These are phyloP conservation scores for Archaeoteleia sp. DNA, from an alignment of 2,888 invertebrate species.

Conservation along the genomic window DNA sequence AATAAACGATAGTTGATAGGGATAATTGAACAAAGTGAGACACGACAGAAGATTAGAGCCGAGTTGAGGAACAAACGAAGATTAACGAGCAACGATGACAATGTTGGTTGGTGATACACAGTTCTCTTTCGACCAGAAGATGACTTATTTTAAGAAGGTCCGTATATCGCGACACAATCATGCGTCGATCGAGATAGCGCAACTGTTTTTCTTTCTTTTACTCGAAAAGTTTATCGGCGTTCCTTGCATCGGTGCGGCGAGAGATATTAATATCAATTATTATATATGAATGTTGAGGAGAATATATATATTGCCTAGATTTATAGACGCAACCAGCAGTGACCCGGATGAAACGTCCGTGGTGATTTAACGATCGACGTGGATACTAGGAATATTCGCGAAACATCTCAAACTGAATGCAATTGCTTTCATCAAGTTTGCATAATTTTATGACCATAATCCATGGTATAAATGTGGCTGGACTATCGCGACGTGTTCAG, in stretches of 20 bases:
- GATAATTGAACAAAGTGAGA: constrained; percentile 36
- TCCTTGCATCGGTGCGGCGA: constrained; percentile 11
- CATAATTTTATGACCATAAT: too few species aligned
- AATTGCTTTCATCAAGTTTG: too few species aligned
- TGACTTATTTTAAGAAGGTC: too few species aligned
- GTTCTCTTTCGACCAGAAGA: too few species aligned
- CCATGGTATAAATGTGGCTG: too few species aligned
- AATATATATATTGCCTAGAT: constrained; percentile 67
- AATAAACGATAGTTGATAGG: constrained; percentile 66
- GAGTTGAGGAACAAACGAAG: constrained; percentile 15
- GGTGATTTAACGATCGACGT: too few species aligned
- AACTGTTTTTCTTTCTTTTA: constrained; percentile 1
- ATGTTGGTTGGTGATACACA: not conserved
- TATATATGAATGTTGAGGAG: constrained; percentile 67
- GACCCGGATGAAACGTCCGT: constrained; percentile 55
- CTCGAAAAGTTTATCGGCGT: constrained; percentile 25
- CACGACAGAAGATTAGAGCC: constrained; percentile 3
- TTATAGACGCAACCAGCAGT: constrained; percentile 61
- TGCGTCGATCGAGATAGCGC: too few species aligned
- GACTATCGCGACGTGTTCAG: not conserved
- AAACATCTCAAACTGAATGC: too few species aligned
- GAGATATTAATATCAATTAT: constrained; percentile 56
- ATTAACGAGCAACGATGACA: too few species aligned
- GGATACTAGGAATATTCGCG: too few species aligned
- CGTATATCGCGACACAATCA: too few species aligned